Evolutionary conservation across 2,113 vertebrate genomes (phyloP).

Genomic region (Ursus arctos): DNA sequence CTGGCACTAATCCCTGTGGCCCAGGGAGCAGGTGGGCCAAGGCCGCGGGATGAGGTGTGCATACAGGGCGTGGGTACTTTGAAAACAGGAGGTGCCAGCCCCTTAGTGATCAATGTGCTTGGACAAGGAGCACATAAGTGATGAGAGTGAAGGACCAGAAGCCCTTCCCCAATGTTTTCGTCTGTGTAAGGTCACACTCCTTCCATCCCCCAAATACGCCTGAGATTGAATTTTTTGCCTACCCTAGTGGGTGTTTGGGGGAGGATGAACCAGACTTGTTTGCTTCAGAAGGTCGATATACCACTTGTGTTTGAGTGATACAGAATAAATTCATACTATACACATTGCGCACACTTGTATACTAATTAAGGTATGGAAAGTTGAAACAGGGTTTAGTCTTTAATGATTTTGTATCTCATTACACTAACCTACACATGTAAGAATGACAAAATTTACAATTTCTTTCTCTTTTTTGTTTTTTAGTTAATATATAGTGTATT

Average conservation of each 20-base stretch:
- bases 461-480: background rate
- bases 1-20: background rate
- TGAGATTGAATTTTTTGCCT: background rate
- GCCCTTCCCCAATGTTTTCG: background rate
- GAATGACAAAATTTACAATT: background rate
- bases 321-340: background rate
- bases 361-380: background rate
- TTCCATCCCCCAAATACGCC: background rate
- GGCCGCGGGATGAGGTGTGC: background rate
- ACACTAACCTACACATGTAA: background rate
- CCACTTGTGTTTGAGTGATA: background rate
- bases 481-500: background rate
- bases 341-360: background rate
- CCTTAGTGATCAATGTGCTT: background rate
- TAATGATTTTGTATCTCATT: background rate
- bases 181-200: background rate
- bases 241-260: background rate
- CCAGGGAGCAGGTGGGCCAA: background rate
- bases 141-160: background rate
- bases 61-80: background rate
- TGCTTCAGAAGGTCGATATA: background rate
- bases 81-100: background rate
- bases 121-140: background rate
- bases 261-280: background rate
- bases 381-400: background rate